Conservation (phyloP, 2,113 vertebrate species). For the Gasterosteus aculeatus region DNA sequence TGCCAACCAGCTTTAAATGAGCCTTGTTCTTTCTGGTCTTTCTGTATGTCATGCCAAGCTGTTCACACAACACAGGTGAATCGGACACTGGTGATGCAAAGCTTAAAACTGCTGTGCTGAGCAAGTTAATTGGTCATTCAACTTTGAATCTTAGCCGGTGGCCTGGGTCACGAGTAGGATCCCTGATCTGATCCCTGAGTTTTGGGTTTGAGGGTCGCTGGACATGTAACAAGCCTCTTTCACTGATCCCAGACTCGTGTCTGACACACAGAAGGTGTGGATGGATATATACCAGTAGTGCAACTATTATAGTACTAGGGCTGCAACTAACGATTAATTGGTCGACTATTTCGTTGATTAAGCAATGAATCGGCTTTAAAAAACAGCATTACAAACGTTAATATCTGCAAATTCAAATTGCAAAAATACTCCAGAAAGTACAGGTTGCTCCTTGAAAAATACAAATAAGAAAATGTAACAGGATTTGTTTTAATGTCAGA, state of each 20-base stretch:
- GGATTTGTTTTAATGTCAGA: too few relatives aligned
- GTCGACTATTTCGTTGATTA: too few relatives aligned
- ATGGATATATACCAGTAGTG: background rate
- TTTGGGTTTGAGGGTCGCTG: background rate
- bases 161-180: background rate
- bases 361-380: too few relatives aligned
- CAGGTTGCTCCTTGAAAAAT: too few relatives aligned
- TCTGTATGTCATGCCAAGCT: background rate
- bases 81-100: background rate
- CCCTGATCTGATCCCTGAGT: background rate
- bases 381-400: too few relatives aligned
- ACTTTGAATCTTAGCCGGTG: background rate
- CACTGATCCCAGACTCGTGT: background rate
- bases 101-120: constrained; percentile 1
- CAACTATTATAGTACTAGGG: background rate
- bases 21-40: background rate
- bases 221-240: background rate
- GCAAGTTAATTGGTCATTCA: background rate
- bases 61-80: background rate
- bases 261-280: background rate
- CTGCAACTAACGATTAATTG: too few relatives aligned
- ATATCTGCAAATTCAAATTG: too few relatives aligned
- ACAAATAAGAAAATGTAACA: too few relatives aligned
- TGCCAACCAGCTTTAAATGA: background rate
- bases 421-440: too few relatives aligned